Evolutionary conservation across 2,797 vertebrate species (phyloP).

Genomic region (Pelochelys cantorii): DNA sequence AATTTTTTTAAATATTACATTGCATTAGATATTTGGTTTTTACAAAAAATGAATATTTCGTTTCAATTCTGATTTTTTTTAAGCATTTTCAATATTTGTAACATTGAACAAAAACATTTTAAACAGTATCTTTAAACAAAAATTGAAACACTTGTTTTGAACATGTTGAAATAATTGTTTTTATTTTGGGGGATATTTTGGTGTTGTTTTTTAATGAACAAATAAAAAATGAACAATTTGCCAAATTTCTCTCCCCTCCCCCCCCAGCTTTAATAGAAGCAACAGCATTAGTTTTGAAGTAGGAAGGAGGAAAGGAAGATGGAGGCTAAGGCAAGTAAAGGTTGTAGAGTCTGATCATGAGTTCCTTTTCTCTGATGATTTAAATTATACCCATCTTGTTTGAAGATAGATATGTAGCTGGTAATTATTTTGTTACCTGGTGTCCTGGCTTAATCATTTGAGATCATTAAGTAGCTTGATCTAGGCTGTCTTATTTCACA

Average conservation of each 20-base stretch:
- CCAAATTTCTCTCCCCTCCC: background rate
- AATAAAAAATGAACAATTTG: background rate
- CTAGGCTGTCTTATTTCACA: background rate
- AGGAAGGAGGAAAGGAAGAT: background rate
- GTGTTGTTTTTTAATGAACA: background rate
- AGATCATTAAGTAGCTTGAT: background rate
- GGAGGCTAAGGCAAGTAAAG: background rate
- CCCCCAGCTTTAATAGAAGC: background rate
- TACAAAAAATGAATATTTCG: background rate
- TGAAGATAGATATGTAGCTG: background rate
- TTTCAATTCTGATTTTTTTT: background rate
- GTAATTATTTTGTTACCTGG: conserved; percentile 19
- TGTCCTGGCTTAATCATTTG: background rate
- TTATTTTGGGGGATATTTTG: background rate
- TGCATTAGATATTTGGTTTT: background rate
- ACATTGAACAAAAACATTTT: background rate
- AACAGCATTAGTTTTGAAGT: background rate
- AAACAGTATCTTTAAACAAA: background rate
- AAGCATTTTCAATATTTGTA: background rate
- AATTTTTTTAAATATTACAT: background rate
- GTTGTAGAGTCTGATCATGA: background rate
- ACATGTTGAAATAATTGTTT: background rate
- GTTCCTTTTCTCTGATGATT: background rate
- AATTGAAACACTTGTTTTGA: background rate
- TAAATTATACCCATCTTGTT: background rate